Evolutionary conservation across 2,113 vertebrate species (phyloP).

Genomic region (Carassius auratus): DNA sequence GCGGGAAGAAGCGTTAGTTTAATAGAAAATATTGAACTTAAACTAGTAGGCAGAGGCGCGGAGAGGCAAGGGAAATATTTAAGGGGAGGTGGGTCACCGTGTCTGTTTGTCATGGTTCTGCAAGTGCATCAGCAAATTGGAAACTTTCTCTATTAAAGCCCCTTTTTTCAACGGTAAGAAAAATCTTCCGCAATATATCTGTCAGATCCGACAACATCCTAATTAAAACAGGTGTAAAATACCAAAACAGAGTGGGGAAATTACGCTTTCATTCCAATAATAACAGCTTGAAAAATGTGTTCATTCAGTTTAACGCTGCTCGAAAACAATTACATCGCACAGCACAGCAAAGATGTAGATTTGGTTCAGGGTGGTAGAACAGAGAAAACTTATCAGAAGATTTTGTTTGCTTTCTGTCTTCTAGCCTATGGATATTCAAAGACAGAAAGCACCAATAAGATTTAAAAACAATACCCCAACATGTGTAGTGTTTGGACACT

Average conservation of each 20-base stretch:
- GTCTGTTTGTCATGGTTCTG: slow-evolving; percentile 7
- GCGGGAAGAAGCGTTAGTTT: background rate
- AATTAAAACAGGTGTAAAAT: background rate
- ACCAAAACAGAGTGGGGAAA: background rate
- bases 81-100: background rate
- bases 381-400: background rate
- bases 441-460: background rate
- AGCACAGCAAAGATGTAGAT: background rate
- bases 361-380: background rate
- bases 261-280: background rate
- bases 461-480: background rate
- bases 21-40: background rate
- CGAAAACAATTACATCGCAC: too few species aligned
- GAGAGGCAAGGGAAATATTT: background rate
- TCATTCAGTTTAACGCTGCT: background rate
- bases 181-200: background rate
- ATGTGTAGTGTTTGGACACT: background rate
- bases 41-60: slow-evolving; percentile 1
- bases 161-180: slow-evolving; percentile 3
- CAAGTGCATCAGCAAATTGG: background rate
- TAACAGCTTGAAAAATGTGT: background rate
- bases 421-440: background rate
- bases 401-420: background rate
- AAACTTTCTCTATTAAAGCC: background rate
- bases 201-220: background rate